phyloP scores from a whole-genome alignment of 92 coral and sea anemone species.

The Phenganax marumi region DNA sequence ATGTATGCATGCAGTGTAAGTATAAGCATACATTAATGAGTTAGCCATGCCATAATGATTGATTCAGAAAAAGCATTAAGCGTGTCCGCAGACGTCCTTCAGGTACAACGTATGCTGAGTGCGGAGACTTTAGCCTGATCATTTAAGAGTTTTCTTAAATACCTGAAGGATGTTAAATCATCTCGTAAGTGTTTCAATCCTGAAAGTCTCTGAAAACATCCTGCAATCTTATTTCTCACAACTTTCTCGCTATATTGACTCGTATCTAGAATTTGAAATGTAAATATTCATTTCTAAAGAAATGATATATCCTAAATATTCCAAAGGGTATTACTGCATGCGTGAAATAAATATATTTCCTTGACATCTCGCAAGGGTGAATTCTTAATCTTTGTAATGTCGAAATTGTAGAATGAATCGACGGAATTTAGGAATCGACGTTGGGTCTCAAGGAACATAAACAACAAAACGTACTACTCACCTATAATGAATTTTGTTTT shows the following conservation, averaged over 20 bases:
- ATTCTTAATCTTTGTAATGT: too few relatives aligned
- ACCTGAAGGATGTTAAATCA: conserved; percentile 77
- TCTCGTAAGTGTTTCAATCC: conserved; percentile 75
- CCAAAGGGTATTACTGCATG: too few relatives aligned
- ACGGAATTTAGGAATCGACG: neutral
- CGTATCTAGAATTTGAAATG: neutral
- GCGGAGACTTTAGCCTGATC: conserved; percentile 19
- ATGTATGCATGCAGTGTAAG: too few relatives aligned
- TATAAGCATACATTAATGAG: too few relatives aligned
- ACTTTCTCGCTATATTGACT: conserved; percentile 37
- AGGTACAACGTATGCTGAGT: conserved; percentile 47
- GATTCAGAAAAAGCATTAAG: too few relatives aligned
- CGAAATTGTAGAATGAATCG: neutral
- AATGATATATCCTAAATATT: neutral
- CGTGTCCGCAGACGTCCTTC: neutral
- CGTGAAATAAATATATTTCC: too few relatives aligned
- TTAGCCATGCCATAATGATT: too few relatives aligned
- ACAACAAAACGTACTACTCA: neutral
- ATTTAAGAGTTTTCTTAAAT: neutral
- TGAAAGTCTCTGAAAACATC: conserved; percentile 76
- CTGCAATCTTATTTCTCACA: conserved; percentile 70
- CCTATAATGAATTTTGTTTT: conserved; percentile 33
- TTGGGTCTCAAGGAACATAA: neutral
- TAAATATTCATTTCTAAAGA: neutral
- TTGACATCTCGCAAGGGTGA: neutral